A percentile compares a stretch with the other conserved stretches of the same genome.
Conservation (phyloP, 2,113 vertebrate genomes). For the Calyptommatus sinebrachiatus region DNA sequence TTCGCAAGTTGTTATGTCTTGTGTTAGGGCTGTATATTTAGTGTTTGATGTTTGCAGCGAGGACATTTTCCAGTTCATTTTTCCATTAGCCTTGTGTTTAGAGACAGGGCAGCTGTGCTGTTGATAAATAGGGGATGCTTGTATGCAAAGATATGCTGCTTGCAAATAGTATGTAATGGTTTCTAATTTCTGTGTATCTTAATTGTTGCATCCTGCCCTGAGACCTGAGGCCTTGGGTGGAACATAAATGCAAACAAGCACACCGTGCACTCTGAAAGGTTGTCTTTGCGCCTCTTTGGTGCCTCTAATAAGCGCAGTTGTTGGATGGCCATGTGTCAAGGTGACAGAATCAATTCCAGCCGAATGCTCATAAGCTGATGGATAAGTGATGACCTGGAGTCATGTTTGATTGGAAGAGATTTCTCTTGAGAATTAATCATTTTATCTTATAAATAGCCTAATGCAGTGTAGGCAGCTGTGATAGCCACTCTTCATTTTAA, state of each 20-base stretch:
- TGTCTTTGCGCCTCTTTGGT: background rate
- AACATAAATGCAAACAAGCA: background rate
- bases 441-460: background rate
- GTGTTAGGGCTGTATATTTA: too few relatives aligned
- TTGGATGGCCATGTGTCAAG: background rate
- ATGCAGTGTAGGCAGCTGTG: background rate
- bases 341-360: background rate
- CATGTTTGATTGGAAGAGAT: constrained; percentile 7
- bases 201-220: too few relatives aligned
- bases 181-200: too few relatives aligned
- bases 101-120: too few relatives aligned
- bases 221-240: background rate
- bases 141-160: too few relatives aligned
- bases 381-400: background rate
- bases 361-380: background rate
- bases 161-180: too few relatives aligned
- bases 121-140: too few relatives aligned
- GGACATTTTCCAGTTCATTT: too few relatives aligned
- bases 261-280: background rate
- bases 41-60: too few relatives aligned
- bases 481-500: background rate
- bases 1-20: too few relatives aligned
- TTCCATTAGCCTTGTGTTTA: too few relatives aligned
- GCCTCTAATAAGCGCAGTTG: background rate
- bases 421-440: constrained; percentile 3